Base-by-base conservation (phyloP, 2,113 vertebrate genomes). In the Syrmaticus mikado region DNA sequence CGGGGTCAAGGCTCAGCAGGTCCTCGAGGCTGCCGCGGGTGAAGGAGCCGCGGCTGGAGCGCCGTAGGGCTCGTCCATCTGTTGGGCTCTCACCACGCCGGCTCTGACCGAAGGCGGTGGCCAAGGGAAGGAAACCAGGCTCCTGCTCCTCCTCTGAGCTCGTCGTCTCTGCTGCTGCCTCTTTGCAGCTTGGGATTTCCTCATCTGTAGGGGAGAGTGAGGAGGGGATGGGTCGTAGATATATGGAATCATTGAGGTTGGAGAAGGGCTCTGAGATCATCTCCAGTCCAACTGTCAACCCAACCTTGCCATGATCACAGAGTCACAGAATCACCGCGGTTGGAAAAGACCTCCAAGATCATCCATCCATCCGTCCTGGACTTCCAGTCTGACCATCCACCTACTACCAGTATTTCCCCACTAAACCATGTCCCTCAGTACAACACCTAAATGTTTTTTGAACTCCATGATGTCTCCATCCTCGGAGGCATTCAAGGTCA, bases 91-190 rank as follows among this genome's bases (percentile, higher is more conserved):
- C 98, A 1, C 97, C 94, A 14, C 97, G 98, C 16, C 98, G 96
- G 6, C 81, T 97, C 46, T 98, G 97, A 12, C 98, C 93, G 0
- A 98, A 99, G 34, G 98, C 93, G 73, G 97, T 97, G 0, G 98
- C 41, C 41, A 98, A 98, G 1, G 98, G 94, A 55, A 98, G 96
- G 97, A 99, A 99, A 6, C 97, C 76, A 0, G 98, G 91, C 85
- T 99, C 99, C 67, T 99, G 99, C 96, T 99, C 99, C 71, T 99
- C 99, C 94, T 99, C 99, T 0, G 99, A 99, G 97, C 99, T 99
- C 62, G 99, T 99, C 0, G 98, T 99, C 97, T 99, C 99, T 0
- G 98, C 98, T 0, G 97, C 96, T 53, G 98, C 98, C 88, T 99
- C 99, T 85, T 99, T 99, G 79, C 98, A 99, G 94, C 98, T 98